Percentiles rank a stretch among this genome's conserved stretches.
phyloP scores from a whole-genome alignment of 2,113 vertebrate species.

The Campylomormyrus numenius region DNA sequence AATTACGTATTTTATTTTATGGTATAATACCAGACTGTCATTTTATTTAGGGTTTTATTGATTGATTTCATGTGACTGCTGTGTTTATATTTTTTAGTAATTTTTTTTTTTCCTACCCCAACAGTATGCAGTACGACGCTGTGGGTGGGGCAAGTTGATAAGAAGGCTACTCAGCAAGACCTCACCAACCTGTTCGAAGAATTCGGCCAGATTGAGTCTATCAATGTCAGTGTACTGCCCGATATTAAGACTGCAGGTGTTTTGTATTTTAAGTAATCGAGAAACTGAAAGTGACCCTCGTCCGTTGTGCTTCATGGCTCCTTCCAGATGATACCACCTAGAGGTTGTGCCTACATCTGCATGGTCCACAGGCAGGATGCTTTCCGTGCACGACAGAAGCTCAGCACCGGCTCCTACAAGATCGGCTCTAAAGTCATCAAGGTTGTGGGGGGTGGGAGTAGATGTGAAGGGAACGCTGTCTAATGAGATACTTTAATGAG shows the following conservation, averaged over 20 bases:
- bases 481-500: background rate
- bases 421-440: conserved; percentile 98
- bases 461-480: background rate
- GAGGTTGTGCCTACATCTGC: conserved; percentile 96
- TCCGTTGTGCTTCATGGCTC: background rate
- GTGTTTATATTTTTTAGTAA: background rate
- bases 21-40: background rate
- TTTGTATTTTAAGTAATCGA: background rate
- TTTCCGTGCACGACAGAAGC: conserved; percentile 87
- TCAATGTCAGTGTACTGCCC: conserved; percentile 74
- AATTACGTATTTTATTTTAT: background rate
- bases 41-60: background rate
- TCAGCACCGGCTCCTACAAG: conserved; percentile 91
- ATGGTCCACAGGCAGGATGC: conserved; percentile 98
- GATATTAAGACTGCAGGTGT: background rate
- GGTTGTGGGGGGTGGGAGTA: conserved; percentile 51
- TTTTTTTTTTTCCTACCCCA: background rate
- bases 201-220: conserved; percentile 98
- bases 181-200: conserved; percentile 98
- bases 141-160: conserved; percentile 98
- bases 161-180: conserved; percentile 96
- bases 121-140: conserved; percentile 95
- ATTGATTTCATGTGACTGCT: background rate
- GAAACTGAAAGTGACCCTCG: background rate
- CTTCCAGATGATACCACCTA: conserved; percentile 91